Evolutionary conservation across 2,113 vertebrate species (phyloP).

Genomic region (Ceyx cyanopectus): DNA sequence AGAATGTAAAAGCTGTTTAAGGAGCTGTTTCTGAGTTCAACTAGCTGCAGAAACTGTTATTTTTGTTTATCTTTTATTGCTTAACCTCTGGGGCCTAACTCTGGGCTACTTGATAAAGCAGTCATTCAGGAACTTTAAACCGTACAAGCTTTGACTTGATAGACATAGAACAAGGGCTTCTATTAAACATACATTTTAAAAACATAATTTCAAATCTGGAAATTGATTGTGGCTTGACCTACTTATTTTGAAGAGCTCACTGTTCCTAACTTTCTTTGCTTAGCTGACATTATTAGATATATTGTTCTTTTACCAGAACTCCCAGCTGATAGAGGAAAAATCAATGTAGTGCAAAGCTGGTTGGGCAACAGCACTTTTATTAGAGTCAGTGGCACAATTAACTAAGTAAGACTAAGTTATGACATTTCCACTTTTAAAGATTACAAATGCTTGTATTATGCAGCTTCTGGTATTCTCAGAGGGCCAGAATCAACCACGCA

Average conservation of each 20-base stretch:
- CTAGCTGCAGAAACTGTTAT: constrained; percentile 69
- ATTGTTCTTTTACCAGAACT: constrained; percentile 57
- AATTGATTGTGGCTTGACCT: constrained; percentile 67
- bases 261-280: constrained; percentile 35
- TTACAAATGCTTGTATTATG: background rate
- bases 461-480: background rate
- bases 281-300: constrained; percentile 42
- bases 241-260: constrained; percentile 57
- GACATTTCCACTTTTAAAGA: background rate
- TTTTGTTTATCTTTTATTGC: constrained; percentile 78
- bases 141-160: constrained; percentile 33
- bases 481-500: background rate
- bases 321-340: constrained; percentile 23
- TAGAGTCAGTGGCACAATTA: background rate
- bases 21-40: constrained; percentile 57
- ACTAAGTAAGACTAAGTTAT: background rate
- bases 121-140: constrained; percentile 44
- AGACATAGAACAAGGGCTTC: constrained; percentile 18
- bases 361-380: background rate
- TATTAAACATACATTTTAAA: constrained; percentile 67
- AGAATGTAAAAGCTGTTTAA: constrained; percentile 68
- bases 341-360: background rate
- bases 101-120: constrained; percentile 61
- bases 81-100: constrained; percentile 70
- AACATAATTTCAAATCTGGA: constrained; percentile 74